phyloP scores from a whole-genome alignment of 2,888 invertebrate species.

The Listrodromus nycthemerus region DNA sequence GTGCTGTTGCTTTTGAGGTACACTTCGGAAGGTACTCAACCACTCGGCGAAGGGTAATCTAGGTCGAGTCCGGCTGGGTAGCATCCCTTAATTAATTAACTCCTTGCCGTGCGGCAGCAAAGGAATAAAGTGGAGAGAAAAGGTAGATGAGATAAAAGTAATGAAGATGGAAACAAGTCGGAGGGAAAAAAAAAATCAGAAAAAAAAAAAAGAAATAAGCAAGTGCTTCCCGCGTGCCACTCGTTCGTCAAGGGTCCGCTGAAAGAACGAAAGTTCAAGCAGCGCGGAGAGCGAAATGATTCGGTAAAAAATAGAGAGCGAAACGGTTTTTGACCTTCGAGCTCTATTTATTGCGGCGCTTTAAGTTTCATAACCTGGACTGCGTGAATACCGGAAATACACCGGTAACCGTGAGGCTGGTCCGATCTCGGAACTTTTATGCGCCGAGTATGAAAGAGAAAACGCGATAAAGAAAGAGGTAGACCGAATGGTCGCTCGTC shows the following conservation, averaged over 20 bases:
- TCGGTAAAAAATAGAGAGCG: slow-evolving; percentile 16
- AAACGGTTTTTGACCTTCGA: slow-evolving; percentile 18
- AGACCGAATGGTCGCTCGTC: neutral
- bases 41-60: slow-evolving; percentile 62
- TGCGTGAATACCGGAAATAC: slow-evolving; percentile 9
- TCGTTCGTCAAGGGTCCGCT: slow-evolving; percentile 17
- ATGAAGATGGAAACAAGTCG: slow-evolving; percentile 49
- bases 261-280: slow-evolving; percentile 20
- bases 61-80: slow-evolving; percentile 68
- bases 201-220: slow-evolving; percentile 19
- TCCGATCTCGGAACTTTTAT: slow-evolving; percentile 7
- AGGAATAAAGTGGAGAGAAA: slow-evolving; percentile 24
- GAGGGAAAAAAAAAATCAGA: slow-evolving; percentile 34
- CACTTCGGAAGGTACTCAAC: slow-evolving; percentile 60
- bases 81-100: slow-evolving; percentile 74
- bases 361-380: neutral
- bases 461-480: neutral
- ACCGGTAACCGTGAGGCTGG: neutral
- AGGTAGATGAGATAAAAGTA: slow-evolving; percentile 18
- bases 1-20: slow-evolving; percentile 2
- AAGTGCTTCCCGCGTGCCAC: slow-evolving; percentile 17
- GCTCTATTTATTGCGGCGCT: slow-evolving; percentile 13
- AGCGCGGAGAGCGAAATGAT: neutral
- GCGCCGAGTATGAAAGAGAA: neutral
- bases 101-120: slow-evolving; percentile 41